Evolutionary conservation across 2,888 invertebrate genomes (phyloP).

Genomic region (Drosophila cognata): DNA sequence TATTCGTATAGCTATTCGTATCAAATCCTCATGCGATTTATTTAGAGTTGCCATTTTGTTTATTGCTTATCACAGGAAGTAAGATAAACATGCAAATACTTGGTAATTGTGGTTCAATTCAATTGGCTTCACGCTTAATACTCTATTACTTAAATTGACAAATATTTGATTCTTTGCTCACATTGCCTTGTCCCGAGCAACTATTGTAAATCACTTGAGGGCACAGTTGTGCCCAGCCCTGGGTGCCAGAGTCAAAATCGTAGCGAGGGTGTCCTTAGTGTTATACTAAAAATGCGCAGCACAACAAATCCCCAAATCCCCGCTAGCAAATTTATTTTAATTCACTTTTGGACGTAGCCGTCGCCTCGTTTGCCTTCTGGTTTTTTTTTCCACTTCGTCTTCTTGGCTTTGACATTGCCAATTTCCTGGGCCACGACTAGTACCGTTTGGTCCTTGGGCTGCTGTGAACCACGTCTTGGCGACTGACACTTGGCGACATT

Average conservation of each 20-base stretch:
- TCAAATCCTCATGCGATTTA: not conserved
- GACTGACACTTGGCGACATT: constrained; percentile 79
- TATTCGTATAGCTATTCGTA: not conserved
- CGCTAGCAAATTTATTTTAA: constrained; percentile 80
- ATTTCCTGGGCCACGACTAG: constrained; percentile 63
- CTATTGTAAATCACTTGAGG: constrained; percentile 18
- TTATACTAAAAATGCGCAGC: constrained; percentile 74
- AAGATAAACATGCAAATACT: constrained; percentile 14
- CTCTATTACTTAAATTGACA: not conserved
- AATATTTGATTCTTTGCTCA: constrained; percentile 2
- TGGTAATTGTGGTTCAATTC: not conserved
- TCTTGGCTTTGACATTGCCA: constrained; percentile 70
- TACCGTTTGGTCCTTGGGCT: constrained; percentile 24
- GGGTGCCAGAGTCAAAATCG: constrained; percentile 46
- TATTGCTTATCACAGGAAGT: not conserved
- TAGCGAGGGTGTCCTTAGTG: constrained; percentile 56
- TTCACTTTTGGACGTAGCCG: constrained; percentile 74
- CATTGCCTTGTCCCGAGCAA: not conserved
- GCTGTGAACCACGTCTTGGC: constrained; percentile 62
- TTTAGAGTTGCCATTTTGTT: not conserved
- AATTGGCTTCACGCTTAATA: not conserved
- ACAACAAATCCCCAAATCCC: constrained; percentile 80
- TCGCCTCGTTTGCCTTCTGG: constrained; percentile 35
- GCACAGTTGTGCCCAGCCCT: constrained; percentile 52
- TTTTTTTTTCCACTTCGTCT: constrained; percentile 12